Evolutionary conservation across 1,140 invertebrate species (phyloP).

Genomic region (Oryzaephilus surinamensis): DNA sequence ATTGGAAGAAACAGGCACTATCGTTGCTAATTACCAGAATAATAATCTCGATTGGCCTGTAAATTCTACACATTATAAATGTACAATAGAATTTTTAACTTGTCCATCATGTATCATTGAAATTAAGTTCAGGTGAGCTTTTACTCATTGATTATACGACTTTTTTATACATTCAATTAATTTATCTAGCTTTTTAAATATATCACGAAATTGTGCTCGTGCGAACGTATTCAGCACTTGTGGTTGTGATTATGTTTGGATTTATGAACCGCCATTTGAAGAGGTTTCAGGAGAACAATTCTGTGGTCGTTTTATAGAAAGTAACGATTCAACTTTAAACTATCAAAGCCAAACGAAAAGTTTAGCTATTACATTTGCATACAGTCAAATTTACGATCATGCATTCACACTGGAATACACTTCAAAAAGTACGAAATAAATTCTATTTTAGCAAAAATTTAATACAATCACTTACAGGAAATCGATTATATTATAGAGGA

Average conservation of each 20-base stretch:
- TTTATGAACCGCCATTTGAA: conserved; percentile 58
- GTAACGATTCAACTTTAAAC: conserved; percentile 28
- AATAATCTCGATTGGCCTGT: conserved; percentile 8
- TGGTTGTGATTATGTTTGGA: conserved; percentile 56
- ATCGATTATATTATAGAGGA: conserved; percentile 48
- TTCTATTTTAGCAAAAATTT: conserved; percentile 12
- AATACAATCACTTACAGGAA: conserved; percentile 39
- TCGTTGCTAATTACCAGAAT: conserved; percentile 11
- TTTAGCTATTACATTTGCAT: conserved; percentile 50
- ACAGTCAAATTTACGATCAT: conserved; percentile 48
- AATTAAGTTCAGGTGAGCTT: conserved; percentile 45
- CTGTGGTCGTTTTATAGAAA: conserved; percentile 45
- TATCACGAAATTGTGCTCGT: conserved; percentile 34
- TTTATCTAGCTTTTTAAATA: conserved; percentile 32
- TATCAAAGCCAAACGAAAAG: conserved; percentile 54
- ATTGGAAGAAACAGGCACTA: conserved; percentile 45
- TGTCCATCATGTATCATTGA: conserved; percentile 60
- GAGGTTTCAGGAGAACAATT: conserved; percentile 49
- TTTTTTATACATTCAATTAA: conserved; percentile 9
- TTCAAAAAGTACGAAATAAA: conserved; percentile 57
- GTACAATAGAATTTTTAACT: conserved; percentile 56
- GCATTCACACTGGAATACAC: conserved; percentile 56
- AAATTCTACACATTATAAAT: conserved; percentile 40
- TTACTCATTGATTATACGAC: conserved; percentile 32
- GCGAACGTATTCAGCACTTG: conserved; percentile 29